Percentiles rank a stretch among this genome's conserved stretches.
Conservation (phyloP, 1,140 invertebrate species). For the Stenopsyche tienmushanensis region DNA sequence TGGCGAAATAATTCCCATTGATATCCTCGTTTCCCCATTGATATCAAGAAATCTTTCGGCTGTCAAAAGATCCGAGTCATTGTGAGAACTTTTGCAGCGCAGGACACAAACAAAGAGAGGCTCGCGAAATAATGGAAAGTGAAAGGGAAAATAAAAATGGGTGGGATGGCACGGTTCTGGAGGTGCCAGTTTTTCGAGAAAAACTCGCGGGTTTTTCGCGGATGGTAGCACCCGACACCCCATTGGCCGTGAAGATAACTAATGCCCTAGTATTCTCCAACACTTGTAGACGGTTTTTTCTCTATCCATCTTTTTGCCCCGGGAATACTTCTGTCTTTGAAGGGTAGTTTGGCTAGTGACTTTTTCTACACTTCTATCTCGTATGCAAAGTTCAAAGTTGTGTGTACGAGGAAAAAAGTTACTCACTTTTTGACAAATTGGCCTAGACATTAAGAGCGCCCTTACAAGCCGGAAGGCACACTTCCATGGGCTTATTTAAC, state of each 20-base stretch:
- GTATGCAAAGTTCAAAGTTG: conserved; percentile 19
- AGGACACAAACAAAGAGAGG: too few species aligned
- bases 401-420: background rate
- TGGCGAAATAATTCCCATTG: too few species aligned
- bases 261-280: conserved; percentile 20
- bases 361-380: background rate
- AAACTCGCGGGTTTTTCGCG: conserved; percentile 19
- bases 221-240: too few species aligned
- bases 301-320: conserved; percentile 6
- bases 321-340: background rate
- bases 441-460: conserved; percentile 12
- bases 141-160: background rate
- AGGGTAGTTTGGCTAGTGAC: background rate
- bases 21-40: too few species aligned
- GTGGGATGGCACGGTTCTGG: conserved; percentile 16
- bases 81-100: too few species aligned
- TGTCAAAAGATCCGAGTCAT: too few species aligned
- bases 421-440: conserved; percentile 18
- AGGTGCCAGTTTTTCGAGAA: conserved; percentile 34
- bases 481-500: too few species aligned
- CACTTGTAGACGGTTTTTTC: conserved; percentile 21
- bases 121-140: too few species aligned
- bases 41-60: too few species aligned
- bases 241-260: conserved; percentile 28
- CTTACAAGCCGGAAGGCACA: too few species aligned